Evolutionary conservation across 1,140 invertebrate species (phyloP), one percentile per base, ranked within the genome.

Genomic region (Sipha flava): DNA sequence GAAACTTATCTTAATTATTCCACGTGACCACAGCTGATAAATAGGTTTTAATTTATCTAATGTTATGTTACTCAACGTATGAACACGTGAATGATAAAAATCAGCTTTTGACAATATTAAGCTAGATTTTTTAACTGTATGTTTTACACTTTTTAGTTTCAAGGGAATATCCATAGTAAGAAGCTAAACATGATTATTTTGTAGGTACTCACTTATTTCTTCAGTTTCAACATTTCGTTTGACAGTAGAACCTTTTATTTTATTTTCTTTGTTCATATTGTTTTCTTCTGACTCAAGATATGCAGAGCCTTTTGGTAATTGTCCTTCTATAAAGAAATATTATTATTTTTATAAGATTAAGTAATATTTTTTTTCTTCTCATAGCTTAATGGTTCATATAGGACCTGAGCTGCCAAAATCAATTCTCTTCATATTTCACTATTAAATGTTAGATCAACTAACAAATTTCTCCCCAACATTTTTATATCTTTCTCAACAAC

Each of bases 241-340:
- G 87, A 86, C n/a, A 89, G 86, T 23, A 89, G 88, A 77, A 47
- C 81, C 70, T 83, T 79, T 49, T 9, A n/a, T 14, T 37, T 77
- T 45, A 29, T 81, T 72, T 75, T 82, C 54, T 57, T 49, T 64
- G 45, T 79, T 79, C 37, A 43, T 80, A 21, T 52, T 75, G 64
- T 87, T 88, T 9, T 85, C 88, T 83, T 87, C 88, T 12, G 82
- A 83, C 45, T 92, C 90, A 43, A 94, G 87, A 84, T 94, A 93
- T 62, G 87, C 88, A 4, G 91, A 90, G 62, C 92, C 92, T 84
- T 91, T 92, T 2, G 93, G 91, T 80, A 95, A 87, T 81, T 94
- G 92, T 37, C 93, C 93, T 84, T 95, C 93, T 95, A 87, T 18
- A 90, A 90, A 82, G 10, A 49, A n/a, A n/a, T 49, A n/a, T 49